These are phyloP conservation scores for Drosophila monieri DNA, from an alignment of 2,888 invertebrate species.

Conservation along the genomic window DNA sequence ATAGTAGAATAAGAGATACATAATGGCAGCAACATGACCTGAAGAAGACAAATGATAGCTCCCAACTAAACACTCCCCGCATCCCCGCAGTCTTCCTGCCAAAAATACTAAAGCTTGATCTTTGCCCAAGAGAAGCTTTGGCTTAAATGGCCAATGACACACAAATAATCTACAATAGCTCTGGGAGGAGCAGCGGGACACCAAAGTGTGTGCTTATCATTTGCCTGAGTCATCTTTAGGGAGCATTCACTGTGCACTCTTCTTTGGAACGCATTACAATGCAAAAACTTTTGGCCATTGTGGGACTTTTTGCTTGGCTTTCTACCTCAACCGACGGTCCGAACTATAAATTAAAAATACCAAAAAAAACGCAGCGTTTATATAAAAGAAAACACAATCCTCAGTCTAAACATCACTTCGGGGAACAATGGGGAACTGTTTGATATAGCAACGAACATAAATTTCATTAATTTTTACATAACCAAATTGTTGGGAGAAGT, in stretches of 20 bases:
- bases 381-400: conserved; percentile 23
- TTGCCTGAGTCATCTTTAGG: conserved; percentile 53
- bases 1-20: background rate
- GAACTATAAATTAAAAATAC: conserved; percentile 63
- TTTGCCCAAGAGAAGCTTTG: conserved; percentile 18
- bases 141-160: conserved; percentile 44
- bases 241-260: conserved; percentile 50
- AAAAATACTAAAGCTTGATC: conserved; percentile 4
- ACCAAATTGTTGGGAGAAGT: conserved; percentile 57
- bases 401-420: conserved; percentile 23
- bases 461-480: conserved; percentile 67
- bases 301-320: conserved; percentile 30
- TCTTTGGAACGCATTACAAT: conserved; percentile 57
- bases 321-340: conserved; percentile 20
- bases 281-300: conserved; percentile 56
- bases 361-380: conserved; percentile 21
- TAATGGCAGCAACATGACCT: background rate
- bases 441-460: conserved; percentile 51
- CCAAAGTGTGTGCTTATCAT: conserved; percentile 21
- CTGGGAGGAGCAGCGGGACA: background rate
- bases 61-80: conserved; percentile 18
- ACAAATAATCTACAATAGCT: conserved; percentile 41
- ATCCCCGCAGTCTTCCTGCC: conserved; percentile 9
- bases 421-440: conserved; percentile 53
- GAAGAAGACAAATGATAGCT: conserved; percentile 36